Conservation (phyloP, 2,888 invertebrate genomes). For the Ctenicera cuprea region DNA sequence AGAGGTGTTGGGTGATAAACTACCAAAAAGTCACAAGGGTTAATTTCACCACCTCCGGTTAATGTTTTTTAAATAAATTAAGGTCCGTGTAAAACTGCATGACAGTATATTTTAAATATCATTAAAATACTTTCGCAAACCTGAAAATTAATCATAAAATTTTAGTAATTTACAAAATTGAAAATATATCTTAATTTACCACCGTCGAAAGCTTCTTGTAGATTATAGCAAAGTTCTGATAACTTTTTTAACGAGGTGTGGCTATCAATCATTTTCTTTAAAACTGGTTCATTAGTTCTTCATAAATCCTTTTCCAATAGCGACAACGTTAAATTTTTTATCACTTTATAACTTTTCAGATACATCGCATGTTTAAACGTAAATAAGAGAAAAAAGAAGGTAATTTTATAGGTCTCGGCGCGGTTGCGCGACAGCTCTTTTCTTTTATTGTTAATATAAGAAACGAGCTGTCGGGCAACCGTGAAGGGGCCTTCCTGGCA, state of each 20-base stretch:
- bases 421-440: no score
- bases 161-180: not conserved
- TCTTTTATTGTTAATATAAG: no score
- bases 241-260: slow-evolving; percentile 4
- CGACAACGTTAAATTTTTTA: no score
- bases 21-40: slow-evolving; percentile 3
- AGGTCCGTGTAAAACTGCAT: no score
- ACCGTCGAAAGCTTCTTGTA: not conserved
- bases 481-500: no score
- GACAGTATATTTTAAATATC: no score
- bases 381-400: no score
- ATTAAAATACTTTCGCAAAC: no score
- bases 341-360: no score
- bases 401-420: no score
- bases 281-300: slow-evolving; percentile 12
- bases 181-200: slow-evolving; percentile 9
- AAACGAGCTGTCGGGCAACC: no score
- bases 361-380: no score
- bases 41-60: not conserved
- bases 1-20: slow-evolving; percentile 4
- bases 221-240: slow-evolving; percentile 2
- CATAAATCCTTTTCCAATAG: not conserved
- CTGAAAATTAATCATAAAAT: not conserved
- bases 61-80: not conserved
- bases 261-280: slow-evolving; percentile 16